Conservation (phyloP, 2,888 invertebrate genomes). For the Cheilosia urbana region DNA sequence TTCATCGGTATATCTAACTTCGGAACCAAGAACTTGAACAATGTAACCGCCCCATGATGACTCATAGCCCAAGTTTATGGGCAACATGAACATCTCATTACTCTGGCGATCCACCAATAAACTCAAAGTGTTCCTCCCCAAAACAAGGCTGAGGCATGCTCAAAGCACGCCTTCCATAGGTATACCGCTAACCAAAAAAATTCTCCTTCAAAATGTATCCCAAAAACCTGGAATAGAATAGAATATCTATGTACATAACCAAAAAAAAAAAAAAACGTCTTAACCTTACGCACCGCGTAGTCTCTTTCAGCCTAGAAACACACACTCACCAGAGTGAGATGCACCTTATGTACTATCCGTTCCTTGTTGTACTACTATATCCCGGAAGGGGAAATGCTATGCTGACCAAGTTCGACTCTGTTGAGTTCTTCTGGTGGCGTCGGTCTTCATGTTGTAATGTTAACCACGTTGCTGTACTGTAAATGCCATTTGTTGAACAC, state of each 20-base stretch:
- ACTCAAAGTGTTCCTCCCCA: constrained; percentile 47
- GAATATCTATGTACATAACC: constrained; percentile 53
- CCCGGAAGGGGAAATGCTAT: constrained; percentile 70
- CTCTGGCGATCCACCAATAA: constrained; percentile 41
- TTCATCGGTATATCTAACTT: neutral
- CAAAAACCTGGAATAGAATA: constrained; percentile 34
- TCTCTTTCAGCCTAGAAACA: constrained; percentile 31
- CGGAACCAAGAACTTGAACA: constrained; percentile 1
- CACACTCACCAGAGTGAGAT: constrained; percentile 44
- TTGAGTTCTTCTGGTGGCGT: neutral
- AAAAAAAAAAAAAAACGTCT: constrained; percentile 45
- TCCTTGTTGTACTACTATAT: constrained; percentile 16
- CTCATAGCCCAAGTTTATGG: constrained; percentile 55
- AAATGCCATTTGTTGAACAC: constrained; percentile 68
- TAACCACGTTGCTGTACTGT: constrained; percentile 55
- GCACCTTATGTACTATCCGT: constrained; percentile 49
- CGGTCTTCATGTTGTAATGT: constrained; percentile 31
- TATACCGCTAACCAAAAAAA: constrained; percentile 6
- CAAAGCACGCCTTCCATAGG: constrained; percentile 59
- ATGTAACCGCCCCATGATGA: constrained; percentile 64
- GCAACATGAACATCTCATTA: constrained; percentile 10
- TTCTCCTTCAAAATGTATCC: constrained; percentile 46
- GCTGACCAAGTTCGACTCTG: constrained; percentile 17
- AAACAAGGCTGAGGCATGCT: constrained; percentile 43
- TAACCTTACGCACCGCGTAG: constrained; percentile 57